Base-by-base conservation (phyloP, 2,113 vertebrate genomes). In the Panthera tigris region DNA sequence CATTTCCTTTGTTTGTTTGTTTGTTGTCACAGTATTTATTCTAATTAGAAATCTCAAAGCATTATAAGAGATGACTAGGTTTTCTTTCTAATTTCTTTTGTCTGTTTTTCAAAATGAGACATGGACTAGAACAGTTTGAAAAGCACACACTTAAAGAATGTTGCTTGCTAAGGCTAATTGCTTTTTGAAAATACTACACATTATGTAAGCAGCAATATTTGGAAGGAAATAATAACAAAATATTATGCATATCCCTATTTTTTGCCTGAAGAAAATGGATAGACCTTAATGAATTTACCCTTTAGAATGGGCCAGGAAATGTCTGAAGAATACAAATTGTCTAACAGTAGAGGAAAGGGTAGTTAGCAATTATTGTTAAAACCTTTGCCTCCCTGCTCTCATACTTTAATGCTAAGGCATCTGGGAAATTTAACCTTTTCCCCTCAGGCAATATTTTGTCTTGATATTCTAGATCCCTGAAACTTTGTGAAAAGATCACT, bases 351-450 rank as follows among this genome's bases (percentile, higher is more conserved):
- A 96, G 82, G 82, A 96, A 96, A 94, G 7, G 29, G 27, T 55
- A 81, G 78, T 86, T 91, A 95, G 82, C 66, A 89, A 93, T 96
- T 97, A 93, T 52, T 92, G 45, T 76, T 68, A 66, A 94, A 93
- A 81, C 45, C 48, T 96, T 89, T 82, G 57, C 68, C 31, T 96
- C 66, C 39, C 39, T 82, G 27, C 12, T 93, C 9, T 25, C 25
- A n/a, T 82, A 86, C 85, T 81, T 95, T 96, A 85, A 95, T 93
- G 86, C 15, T 81, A 81, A 96, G 73, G 41, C 91, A 57, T 95
- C 63, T 84, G 63, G 57, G 85, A 87, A 88, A 82, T 93, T 93
- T 94, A 97, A 96, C 69, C 65, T 87, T 80, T 94, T 76, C 23
- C n/a, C 73, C 25, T 88, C 4, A 63, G 80, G 33, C 23, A 33